phyloP scores from a whole-genome alignment of 1,140 invertebrate genomes.

The Stenopsyche tienmushanensis region DNA sequence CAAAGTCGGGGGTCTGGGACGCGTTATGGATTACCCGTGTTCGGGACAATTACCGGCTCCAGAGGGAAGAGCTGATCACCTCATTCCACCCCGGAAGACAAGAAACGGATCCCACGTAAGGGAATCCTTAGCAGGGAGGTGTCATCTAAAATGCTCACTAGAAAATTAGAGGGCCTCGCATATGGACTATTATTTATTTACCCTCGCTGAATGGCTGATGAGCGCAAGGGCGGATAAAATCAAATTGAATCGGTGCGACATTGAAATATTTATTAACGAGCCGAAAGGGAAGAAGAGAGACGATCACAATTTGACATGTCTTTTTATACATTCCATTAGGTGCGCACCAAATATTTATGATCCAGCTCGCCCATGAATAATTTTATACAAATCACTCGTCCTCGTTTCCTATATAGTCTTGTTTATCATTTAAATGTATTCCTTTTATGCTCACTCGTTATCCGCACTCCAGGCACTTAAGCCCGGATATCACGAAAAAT shows the following conservation, averaged over 20 bases:
- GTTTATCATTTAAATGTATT: too few species aligned
- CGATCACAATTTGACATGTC: conserved; percentile 18
- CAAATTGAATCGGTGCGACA: conserved; percentile 17
- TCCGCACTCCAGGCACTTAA: too few species aligned
- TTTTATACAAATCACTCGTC: too few species aligned
- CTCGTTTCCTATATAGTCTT: too few species aligned
- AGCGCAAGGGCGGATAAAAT: conserved; percentile 11
- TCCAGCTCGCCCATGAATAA: too few species aligned
- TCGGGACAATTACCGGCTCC: conserved; percentile 30
- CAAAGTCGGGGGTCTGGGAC: conserved; percentile 11
- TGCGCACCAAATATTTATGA: conserved; percentile 18
- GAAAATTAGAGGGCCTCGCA: neutral
- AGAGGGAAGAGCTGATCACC: conserved; percentile 35
- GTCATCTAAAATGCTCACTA: conserved; percentile 2
- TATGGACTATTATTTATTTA: conserved; percentile 19
- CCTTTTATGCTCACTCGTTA: too few species aligned
- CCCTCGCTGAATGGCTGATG: conserved; percentile 13
- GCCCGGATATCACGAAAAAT: too few species aligned
- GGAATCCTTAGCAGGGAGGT: neutral
- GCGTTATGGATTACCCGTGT: conserved; percentile 41
- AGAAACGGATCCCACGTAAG: neutral
- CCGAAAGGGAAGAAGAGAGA: neutral
- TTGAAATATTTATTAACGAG: conserved; percentile 26
- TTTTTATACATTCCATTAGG: conserved; percentile 27
- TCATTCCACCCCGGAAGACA: conserved; percentile 34